Evolutionary conservation across 2,888 invertebrate genomes (phyloP), one percentile per base, ranked within the genome.

Genomic region (Mimachlamys varia): DNA sequence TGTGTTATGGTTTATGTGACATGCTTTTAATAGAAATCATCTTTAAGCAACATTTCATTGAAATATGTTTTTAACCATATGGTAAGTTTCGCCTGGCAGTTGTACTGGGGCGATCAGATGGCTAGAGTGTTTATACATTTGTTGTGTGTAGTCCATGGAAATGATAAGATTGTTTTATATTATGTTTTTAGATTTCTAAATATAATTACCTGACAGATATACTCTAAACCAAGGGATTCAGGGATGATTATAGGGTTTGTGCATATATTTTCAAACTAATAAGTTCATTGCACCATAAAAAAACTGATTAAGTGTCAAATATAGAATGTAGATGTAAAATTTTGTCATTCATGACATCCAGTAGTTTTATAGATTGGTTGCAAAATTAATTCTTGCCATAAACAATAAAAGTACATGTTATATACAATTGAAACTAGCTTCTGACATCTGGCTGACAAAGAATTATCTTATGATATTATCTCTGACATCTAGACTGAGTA

Each of bases 151-250:
- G 44, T 44, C 44, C 44, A 44, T 44, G 44, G 3, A 27, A 76
- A 76, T 19, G 2, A 22, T 58, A 58, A n/a, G 58, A 58, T 22
- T 27, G 76, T 76, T 27, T 76, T 19, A 27, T 10, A 58, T 58
- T 27, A 44, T 3, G 44, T 44, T n/a, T 44, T 44, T 44, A 44
- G 44, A 7, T 76, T 53, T 53, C 13, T 7, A 5, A 53, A 17
- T 53, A 53, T 53, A 53, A 10, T 76, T 33, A 76, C 76, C 76
- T 76, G 76, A 76, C 33, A 76, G 76, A 76, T 33, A 76, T 76
- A 76, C 76, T 76, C 76, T 13, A 12, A 33, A 22, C 33, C 33
- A 27, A 33, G 33, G 76, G 33, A 33, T 76, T 76, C 76, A 76
- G 76, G 76, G 76, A 76, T 27, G 27, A 33, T n/a, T 7, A 76